Percentiles rank a stretch among this genome's conserved stretches.
phyloP scores from a whole-genome alignment of 2,888 invertebrate species.

The Myopa testacea region DNA sequence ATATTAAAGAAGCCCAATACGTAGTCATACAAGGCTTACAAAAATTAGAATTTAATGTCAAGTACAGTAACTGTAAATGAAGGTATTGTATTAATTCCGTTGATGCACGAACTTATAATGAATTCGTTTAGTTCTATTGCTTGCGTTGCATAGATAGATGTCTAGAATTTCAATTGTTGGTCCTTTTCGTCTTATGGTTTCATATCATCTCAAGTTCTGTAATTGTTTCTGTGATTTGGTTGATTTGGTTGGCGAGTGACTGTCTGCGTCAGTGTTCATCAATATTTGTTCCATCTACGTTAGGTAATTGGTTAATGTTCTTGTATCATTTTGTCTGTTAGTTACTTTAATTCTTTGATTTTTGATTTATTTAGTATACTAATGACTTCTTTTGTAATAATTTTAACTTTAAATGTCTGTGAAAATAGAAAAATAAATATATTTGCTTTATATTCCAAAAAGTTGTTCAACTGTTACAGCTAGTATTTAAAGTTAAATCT shows the following conservation, averaged over 20 bases:
- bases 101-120: conserved; percentile 15
- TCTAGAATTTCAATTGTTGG: conserved; percentile 36
- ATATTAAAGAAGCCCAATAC: conserved; percentile 11
- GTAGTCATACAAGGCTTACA: conserved; percentile 26
- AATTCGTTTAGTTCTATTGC: conserved; percentile 16
- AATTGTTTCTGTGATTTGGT: conserved; percentile 33
- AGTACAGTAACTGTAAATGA: conserved; percentile 32
- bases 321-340: conserved; percentile 38
- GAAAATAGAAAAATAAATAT: conserved; percentile 65
- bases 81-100: conserved; percentile 27
- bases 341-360: conserved; percentile 24
- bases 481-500: conserved; percentile 26
- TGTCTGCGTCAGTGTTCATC: conserved; percentile 40
- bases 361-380: conserved; percentile 24
- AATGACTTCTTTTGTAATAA: conserved; percentile 22
- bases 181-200: conserved; percentile 38
- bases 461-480: conserved; percentile 30
- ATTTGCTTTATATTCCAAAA: conserved; percentile 57
- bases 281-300: conserved; percentile 39
- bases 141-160: conserved; percentile 27
- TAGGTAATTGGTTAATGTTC: conserved; percentile 35
- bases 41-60: conserved; percentile 23
- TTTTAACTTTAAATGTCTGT: conserved; percentile 61
- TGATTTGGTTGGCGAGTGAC: conserved; percentile 31
- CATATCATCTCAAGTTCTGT: conserved; percentile 36